Evolutionary conservation across 2,888 invertebrate species (phyloP).

Genomic region (Kryphioiulus occultus): DNA sequence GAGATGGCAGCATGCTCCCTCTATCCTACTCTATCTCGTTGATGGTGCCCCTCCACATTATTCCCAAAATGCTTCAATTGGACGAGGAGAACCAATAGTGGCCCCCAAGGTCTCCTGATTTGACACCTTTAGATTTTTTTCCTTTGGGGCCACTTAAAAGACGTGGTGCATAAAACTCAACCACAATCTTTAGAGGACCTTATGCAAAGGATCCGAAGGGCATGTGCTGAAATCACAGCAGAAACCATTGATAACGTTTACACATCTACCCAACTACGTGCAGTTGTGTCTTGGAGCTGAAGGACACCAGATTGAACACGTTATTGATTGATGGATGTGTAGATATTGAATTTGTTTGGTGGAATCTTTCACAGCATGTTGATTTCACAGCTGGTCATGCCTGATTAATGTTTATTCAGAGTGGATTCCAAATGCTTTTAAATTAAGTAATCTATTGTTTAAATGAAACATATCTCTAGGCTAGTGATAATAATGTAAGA

Average conservation of each 20-base stretch:
- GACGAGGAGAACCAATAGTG: background rate
- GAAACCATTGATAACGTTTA: background rate
- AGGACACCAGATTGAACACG: slow-evolving; percentile 32
- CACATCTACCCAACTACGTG: slow-evolving; percentile 9
- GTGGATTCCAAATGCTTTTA: slow-evolving; percentile 26
- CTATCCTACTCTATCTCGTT: no score
- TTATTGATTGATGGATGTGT: slow-evolving; percentile 40
- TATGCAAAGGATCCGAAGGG: background rate
- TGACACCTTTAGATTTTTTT: slow-evolving; percentile 45
- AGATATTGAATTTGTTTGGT: no score
- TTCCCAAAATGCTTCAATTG: background rate
- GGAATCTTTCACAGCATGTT: no score
- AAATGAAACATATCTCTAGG: slow-evolving; percentile 28
- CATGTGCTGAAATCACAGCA: slow-evolving; percentile 20
- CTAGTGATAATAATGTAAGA: slow-evolving; percentile 41
- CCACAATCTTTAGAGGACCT: background rate
- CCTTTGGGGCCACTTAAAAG: slow-evolving; percentile 24
- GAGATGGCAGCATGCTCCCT: no score
- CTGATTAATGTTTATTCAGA: no score
- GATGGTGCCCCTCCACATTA: background rate
- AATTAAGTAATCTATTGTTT: slow-evolving; percentile 10
- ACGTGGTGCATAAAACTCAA: background rate
- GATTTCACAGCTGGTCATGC: no score
- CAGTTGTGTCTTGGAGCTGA: slow-evolving; percentile 25
- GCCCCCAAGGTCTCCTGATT: background rate